Percentiles rank a stretch among this genome's conserved stretches.
Evolutionary conservation across 1,140 invertebrate species (phyloP).

Genomic region (Wiebesia pumilae): DNA sequence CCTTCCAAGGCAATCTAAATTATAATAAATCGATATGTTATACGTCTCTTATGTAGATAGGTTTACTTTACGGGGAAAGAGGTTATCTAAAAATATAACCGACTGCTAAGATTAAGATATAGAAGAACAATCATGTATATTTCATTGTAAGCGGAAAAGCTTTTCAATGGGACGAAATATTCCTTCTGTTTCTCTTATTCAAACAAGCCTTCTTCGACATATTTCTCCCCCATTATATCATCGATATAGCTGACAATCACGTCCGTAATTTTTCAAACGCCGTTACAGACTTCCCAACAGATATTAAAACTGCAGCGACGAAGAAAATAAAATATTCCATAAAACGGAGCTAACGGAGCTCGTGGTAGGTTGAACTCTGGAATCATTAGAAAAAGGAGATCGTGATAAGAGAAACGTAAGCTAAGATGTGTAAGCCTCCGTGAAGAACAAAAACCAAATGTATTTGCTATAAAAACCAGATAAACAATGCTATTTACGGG

Average conservation of each 20-base stretch:
- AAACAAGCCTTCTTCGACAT: not conserved
- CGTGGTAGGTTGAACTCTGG: too few species aligned
- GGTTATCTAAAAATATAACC: constrained; percentile 52
- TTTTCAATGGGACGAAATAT: not conserved
- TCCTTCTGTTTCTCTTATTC: not conserved
- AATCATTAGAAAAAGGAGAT: too few species aligned
- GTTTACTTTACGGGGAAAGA: constrained; percentile 55
- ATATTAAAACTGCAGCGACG: too few species aligned
- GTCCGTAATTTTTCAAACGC: too few species aligned
- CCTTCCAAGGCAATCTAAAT: constrained; percentile 67
- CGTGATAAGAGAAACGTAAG: too few species aligned
- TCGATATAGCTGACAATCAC: not conserved
- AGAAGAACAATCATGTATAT: constrained; percentile 3
- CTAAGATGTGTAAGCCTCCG: too few species aligned
- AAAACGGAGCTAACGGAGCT: too few species aligned
- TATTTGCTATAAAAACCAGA: not conserved
- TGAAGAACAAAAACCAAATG: too few species aligned
- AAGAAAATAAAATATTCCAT: too few species aligned
- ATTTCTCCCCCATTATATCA: not conserved
- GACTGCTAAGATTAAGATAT: constrained; percentile 29
- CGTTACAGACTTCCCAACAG: too few species aligned
- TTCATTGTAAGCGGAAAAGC: not conserved
- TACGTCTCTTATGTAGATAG: constrained; percentile 51
- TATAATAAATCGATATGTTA: constrained; percentile 69
- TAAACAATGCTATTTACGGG: not conserved